Percentiles rank a stretch among this genome's conserved stretches.
Conservation (phyloP, 2,888 invertebrate species). For the Cynaeus angustus region DNA sequence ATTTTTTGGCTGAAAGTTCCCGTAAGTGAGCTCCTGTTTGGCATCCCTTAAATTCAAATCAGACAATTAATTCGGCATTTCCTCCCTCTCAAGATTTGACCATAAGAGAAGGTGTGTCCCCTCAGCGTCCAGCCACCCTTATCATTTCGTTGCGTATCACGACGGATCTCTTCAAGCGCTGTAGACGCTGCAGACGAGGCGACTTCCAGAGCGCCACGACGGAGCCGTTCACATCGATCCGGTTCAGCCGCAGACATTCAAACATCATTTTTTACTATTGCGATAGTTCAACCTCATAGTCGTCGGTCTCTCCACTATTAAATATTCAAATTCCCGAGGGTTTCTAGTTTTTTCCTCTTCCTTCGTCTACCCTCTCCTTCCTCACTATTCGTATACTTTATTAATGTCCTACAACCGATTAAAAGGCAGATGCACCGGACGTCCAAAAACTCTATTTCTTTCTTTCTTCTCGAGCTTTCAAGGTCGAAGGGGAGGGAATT, state of each 20-base stretch:
- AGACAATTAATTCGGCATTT: too few relatives aligned
- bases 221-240: constrained; percentile 70
- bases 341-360: constrained; percentile 13
- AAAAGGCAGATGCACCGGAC: constrained; percentile 19
- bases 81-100: too few relatives aligned
- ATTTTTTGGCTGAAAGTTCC: too few relatives aligned
- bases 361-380: constrained; percentile 2
- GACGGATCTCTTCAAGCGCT: constrained; percentile 49
- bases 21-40: too few relatives aligned
- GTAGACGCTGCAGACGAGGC: constrained; percentile 64
- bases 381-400: background rate
- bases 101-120: constrained; percentile 6
- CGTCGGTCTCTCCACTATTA: constrained; percentile 44
- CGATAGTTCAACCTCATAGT: constrained; percentile 55
- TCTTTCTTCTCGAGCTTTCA: too few relatives aligned
- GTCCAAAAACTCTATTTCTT: constrained; percentile 7
- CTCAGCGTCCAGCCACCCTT: constrained; percentile 18
- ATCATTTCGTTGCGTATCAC: constrained; percentile 15
- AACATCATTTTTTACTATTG: constrained; percentile 66
- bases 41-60: too few relatives aligned
- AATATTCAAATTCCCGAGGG: constrained; percentile 43
- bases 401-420: constrained; percentile 17
- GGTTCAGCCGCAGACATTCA: constrained; percentile 64
- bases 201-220: constrained; percentile 67
- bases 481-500: background rate